These are phyloP conservation scores for Ondatra zibethicus DNA, from an alignment of 2,113 vertebrate genomes.

Conservation along the genomic window DNA sequence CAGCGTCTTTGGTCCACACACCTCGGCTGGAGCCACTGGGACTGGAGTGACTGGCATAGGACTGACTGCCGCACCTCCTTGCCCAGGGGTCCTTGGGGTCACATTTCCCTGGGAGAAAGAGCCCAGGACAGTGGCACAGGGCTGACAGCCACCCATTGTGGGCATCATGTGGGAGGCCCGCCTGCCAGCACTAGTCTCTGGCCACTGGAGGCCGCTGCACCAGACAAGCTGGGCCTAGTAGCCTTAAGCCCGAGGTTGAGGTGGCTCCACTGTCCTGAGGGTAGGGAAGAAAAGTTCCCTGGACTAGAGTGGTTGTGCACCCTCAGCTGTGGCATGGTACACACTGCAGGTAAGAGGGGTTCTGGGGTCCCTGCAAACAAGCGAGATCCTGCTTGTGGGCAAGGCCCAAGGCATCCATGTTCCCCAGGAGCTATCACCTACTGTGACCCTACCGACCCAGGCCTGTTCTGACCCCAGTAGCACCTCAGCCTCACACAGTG, in stretches of 20 bases:
- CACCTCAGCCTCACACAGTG: background rate
- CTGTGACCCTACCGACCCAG: background rate
- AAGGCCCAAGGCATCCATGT: no score
- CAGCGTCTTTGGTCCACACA: slow-evolving; percentile 65
- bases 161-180: background rate
- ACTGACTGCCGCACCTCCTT: background rate
- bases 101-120: no score
- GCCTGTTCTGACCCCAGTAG: background rate
- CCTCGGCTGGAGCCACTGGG: background rate
- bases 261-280: background rate
- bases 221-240: background rate
- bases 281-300: background rate
- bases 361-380: background rate
- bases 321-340: background rate
- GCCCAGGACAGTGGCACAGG: background rate
- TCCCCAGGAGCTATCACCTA: background rate
- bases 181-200: no score
- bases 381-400: background rate
- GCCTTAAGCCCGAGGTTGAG: background rate
- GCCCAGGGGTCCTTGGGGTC: background rate
- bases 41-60: background rate
- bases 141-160: background rate
- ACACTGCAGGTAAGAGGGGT: no score
- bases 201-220: background rate
- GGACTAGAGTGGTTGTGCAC: no score